Base-by-base conservation (phyloP, 2,797 vertebrate species). In the Enteromius mattozi region DNA sequence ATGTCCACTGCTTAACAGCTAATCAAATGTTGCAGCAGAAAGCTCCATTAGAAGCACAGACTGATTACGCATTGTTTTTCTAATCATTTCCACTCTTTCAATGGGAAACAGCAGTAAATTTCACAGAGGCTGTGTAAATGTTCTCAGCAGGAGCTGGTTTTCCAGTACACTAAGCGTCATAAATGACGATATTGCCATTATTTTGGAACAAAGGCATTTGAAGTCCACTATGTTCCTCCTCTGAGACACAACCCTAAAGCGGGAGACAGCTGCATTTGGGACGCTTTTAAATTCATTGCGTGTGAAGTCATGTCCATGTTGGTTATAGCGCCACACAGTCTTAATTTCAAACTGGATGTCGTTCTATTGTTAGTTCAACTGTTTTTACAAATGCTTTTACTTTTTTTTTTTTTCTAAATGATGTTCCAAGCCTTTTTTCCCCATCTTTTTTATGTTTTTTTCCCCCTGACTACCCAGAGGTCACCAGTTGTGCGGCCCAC, bases 211-310 rank as follows among this genome's bases (percentile, higher is more conserved):
- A 51, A 66, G 71, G 59, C 24, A 45, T 63, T 63, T 59, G 79
- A 84, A 59, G 61, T 82, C 68, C 65, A 49, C 70, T 45, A 84
- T 68, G 82, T 56, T 72, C 81, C 69, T 84, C 72, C 72, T 79
- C 9, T 30, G 78, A 78, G 61, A 80, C 24, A 16, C 12, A 40
- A 42, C 83, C 33, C 30, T 68, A 61, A 79, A 80, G 35, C 65
- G 59, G 3, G 47, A 83, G 90, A 87, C 96, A 95, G 93, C 95
- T 95, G 95, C 91, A 92, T 88, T 91, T 87, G 19, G 76, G 89
- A 75, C 90, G 91, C 94, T 92, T 88, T 88, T 91, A 86, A 91
- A 96, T 96, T 94, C 93, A 93, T 94, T 93, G 92, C 84, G 92
- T 94, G 92, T 93, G 92, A 95, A 93, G 93, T 95, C 93, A 89